phyloP scores from a whole-genome alignment of 2,113 vertebrate species.

The Phasianus colchicus region DNA sequence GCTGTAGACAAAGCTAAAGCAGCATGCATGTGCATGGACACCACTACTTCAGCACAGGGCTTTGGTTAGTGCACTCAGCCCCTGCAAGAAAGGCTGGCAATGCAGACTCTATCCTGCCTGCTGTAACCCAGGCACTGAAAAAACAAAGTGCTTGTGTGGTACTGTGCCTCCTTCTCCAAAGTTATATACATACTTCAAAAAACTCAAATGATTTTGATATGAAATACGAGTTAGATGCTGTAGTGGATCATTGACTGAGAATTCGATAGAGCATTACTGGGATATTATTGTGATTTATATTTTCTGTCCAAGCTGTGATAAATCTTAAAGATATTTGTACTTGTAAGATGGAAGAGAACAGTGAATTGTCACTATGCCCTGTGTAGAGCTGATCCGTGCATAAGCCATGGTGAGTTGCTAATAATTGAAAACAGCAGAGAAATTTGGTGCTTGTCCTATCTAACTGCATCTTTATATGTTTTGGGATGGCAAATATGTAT shows the following conservation, averaged over 20 bases:
- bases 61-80: neutral
- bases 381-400: neutral
- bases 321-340: neutral
- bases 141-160: neutral
- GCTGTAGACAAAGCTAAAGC: rapidly evolving
- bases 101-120: neutral
- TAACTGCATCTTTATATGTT: neutral
- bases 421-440: neutral
- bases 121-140: neutral
- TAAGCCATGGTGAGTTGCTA: neutral
- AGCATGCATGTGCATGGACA: rapidly evolving
- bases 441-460: neutral
- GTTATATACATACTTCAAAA: neutral
- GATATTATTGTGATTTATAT: neutral
- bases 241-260: neutral
- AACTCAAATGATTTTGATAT: neutral
- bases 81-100: neutral
- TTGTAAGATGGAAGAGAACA: neutral
- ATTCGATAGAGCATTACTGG: neutral
- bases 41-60: neutral
- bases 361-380: neutral
- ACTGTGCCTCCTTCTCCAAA: neutral
- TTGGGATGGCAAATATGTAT: neutral
- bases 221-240: neutral
- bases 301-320: neutral